A percentile compares a stretch with the other conserved stretches of the same genome.
These are phyloP conservation scores for Taphrorychus bicolor DNA, from an alignment of 2,888 invertebrate genomes.

Conservation along the genomic window DNA sequence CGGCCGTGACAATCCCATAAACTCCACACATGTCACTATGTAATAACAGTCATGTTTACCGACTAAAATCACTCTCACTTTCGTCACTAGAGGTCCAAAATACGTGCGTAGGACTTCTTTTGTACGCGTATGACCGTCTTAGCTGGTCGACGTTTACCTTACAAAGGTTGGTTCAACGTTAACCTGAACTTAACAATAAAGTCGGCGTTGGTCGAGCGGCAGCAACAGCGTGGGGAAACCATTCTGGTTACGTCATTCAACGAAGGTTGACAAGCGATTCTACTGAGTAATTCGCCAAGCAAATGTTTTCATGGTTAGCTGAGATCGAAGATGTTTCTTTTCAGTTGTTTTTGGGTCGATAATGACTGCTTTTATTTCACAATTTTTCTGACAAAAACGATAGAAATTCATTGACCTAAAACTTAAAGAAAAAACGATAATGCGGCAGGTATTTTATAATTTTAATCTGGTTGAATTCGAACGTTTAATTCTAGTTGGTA, in stretches of 20 bases:
- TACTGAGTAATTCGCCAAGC: not conserved
- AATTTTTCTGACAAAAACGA: not conserved
- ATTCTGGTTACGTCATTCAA: not conserved
- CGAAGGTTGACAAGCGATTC: constrained; percentile 3
- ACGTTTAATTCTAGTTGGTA: too few species aligned
- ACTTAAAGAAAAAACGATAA: too few species aligned
- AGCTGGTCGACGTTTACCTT: constrained; percentile 25
- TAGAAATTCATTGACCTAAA: not conserved
- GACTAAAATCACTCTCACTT: constrained; percentile 30
- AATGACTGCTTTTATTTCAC: not conserved
- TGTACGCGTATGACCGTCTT: constrained; percentile 15
- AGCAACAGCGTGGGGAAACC: constrained; percentile 2
- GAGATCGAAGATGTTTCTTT: not conserved
- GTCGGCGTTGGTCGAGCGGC: constrained; percentile 21
- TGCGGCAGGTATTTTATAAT: too few species aligned
- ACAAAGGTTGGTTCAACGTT: constrained; percentile 28
- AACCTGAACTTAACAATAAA: constrained; percentile 31
- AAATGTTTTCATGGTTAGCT: not conserved
- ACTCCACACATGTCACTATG: constrained; percentile 21
- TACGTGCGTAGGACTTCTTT: constrained; percentile 19
- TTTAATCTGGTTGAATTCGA: too few species aligned
- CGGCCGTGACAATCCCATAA: not conserved
- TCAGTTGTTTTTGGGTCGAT: not conserved
- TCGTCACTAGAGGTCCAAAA: constrained; percentile 3
- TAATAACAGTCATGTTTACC: constrained; percentile 17